These are phyloP conservation scores for Drosophila formosana DNA, from an alignment of 2,888 invertebrate species.

Conservation along the genomic window DNA sequence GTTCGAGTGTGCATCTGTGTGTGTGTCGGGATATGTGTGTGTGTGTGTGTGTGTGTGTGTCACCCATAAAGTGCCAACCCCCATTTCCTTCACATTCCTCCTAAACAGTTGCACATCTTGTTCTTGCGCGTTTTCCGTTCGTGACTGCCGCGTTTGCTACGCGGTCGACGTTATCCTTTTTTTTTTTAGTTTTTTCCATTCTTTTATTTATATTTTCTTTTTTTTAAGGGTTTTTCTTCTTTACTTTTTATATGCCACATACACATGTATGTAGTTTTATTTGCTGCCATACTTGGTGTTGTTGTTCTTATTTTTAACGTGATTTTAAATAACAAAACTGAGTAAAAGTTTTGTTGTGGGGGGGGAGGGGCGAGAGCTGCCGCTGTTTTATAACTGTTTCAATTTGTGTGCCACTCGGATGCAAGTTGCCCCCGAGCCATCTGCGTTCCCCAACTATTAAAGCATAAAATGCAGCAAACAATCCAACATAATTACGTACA, in stretches of 20 bases:
- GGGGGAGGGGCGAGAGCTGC: not conserved
- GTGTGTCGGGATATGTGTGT: slow-evolving; percentile 31
- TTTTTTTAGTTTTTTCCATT: not conserved
- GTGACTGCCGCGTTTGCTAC: slow-evolving; percentile 58
- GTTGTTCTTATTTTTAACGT: slow-evolving; percentile 59
- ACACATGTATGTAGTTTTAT: slow-evolving; percentile 53
- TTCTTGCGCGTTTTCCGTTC: slow-evolving; percentile 51
- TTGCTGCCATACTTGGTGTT: slow-evolving; percentile 38
- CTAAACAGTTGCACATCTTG: slow-evolving; percentile 41
- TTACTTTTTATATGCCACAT: slow-evolving; percentile 9
- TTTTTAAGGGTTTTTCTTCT: slow-evolving; percentile 17
- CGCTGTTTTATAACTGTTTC: slow-evolving; percentile 58
- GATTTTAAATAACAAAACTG: slow-evolving; percentile 64
- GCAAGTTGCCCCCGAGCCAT: slow-evolving; percentile 1
- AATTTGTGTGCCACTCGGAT: slow-evolving; percentile 40
- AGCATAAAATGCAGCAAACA: slow-evolving; percentile 55
- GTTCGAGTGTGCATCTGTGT: slow-evolving; percentile 25
- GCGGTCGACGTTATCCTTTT: slow-evolving; percentile 56
- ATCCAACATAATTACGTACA: slow-evolving; percentile 53
- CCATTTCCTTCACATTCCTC: slow-evolving; percentile 41
- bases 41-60: slow-evolving; percentile 44
- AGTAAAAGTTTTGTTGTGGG: slow-evolving; percentile 36
- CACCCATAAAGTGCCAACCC: slow-evolving; percentile 64
- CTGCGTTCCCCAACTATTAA: slow-evolving; percentile 55
- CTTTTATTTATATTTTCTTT: slow-evolving; percentile 25